Evolutionary conservation across 1,140 invertebrate species (phyloP).

Genomic region (Plodia interpunctella): DNA sequence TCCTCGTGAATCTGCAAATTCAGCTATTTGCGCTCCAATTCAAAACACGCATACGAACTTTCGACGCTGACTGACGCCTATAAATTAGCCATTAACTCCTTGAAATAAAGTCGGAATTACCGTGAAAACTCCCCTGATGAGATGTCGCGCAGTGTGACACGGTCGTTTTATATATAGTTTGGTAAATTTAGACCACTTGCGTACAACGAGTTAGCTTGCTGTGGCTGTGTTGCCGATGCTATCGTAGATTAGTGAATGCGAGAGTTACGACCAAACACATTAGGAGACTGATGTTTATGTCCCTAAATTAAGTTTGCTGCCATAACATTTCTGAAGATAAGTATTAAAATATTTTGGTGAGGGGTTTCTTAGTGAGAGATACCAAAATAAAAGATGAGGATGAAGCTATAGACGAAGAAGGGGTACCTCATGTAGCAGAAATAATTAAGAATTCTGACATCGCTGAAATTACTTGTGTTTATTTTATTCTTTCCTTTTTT

Average conservation of each 20-base stretch:
- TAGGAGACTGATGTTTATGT: no score
- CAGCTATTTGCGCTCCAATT: slow-evolving; percentile 8
- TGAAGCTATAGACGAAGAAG: no score
- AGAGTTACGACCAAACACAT: neutral
- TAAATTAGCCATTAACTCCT: slow-evolving; percentile 10
- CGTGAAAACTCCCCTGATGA: slow-evolving; percentile 9
- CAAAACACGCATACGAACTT: slow-evolving; percentile 1
- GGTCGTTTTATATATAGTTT: slow-evolving; percentile 47
- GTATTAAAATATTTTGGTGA: no score
- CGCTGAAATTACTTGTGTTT: no score
- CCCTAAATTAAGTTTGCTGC: no score
- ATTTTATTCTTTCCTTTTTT: no score
- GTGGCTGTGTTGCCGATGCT: slow-evolving; percentile 7
- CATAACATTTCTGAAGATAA: no score
- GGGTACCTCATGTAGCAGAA: no score
- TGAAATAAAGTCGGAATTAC: slow-evolving; percentile 14
- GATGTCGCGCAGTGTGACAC: slow-evolving; percentile 60
- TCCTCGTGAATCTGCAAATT: neutral
- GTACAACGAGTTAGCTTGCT: slow-evolving; percentile 33
- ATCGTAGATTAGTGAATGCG: neutral
- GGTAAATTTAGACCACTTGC: slow-evolving; percentile 55
- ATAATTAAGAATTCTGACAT: no score
- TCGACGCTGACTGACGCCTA: neutral
- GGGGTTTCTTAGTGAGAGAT: no score
- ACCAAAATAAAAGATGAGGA: no score